Conservation (phyloP, 2,113 vertebrate genomes). For the Oryzias melastigma region DNA sequence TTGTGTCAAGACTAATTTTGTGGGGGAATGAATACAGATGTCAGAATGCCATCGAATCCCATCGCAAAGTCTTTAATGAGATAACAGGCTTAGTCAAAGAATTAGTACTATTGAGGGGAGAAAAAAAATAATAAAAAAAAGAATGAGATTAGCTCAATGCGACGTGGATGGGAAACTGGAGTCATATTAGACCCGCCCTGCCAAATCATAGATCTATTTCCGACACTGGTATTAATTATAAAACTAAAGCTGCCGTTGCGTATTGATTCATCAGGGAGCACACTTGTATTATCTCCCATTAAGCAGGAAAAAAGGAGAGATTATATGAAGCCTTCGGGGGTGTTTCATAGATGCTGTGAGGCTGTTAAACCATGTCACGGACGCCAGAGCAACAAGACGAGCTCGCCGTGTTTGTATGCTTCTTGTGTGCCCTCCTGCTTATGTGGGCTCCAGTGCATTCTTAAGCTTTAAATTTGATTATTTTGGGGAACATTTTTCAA, state of each 20-base stretch:
- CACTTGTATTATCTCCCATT: conserved; percentile 79
- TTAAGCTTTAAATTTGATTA: conserved; percentile 81
- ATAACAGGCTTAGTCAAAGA: conserved; percentile 82
- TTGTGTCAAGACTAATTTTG: conserved; percentile 78
- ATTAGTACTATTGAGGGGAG: conserved; percentile 66
- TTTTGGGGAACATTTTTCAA: conserved; percentile 74
- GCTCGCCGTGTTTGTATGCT: conserved; percentile 19
- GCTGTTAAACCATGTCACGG: conserved; percentile 75
- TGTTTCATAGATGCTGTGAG: conserved; percentile 72
- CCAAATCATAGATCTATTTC: conserved; percentile 81
- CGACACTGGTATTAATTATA: conserved; percentile 78
- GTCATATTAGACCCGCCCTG: conserved; percentile 67
- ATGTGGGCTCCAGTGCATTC: conserved; percentile 57
- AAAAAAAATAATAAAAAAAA: conserved; percentile 28
- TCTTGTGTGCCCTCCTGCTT: conserved; percentile 4
- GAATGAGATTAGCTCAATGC: conserved; percentile 71
- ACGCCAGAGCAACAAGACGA: conserved; percentile 66
- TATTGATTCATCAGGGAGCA: conserved; percentile 75
- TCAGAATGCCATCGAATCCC: conserved; percentile 78
- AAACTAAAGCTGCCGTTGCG: conserved; percentile 76
- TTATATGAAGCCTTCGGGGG: conserved; percentile 74
- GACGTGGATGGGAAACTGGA: conserved; percentile 51
- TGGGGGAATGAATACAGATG: conserved; percentile 77
- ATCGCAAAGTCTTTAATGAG: conserved; percentile 74
- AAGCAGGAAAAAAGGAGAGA: conserved; percentile 67